Evolutionary conservation across 2,888 invertebrate species (phyloP), one percentile per base, ranked within the genome.

Genomic region (Drosophila mimetica): DNA sequence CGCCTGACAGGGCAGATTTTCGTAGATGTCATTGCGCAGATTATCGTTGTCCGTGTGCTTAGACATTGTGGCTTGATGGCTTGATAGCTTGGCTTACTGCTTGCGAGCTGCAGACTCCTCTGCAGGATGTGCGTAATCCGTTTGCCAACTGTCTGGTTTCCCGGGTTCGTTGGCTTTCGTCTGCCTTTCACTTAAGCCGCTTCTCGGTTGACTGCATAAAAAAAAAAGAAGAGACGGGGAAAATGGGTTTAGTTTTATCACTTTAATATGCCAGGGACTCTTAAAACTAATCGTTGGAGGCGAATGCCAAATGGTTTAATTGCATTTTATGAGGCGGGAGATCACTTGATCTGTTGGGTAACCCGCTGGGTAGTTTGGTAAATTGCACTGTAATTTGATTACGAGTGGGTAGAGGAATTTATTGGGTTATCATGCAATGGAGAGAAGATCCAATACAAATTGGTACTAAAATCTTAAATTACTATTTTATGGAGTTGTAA

Each of bases 31-130:
- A 86, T 92, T 91, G 74, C 91, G 91, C 74, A 91, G 86, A 83
- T 91, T 90, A 83, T 91, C 91, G 77, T 91, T 92, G 82, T 91
- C 91, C 71, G 92, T 83, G 86, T 91, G 89, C 80, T 91, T 91
- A 75, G 91, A 91, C 91, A 91, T 91, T 74, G 79, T 81, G 80
- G 42, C 50, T 39, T 39, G 18, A 11, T 25, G 7, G 25, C 25
- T 16, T 39, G 39, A 11, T 13, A 4, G 69, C 14, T 8, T 36
- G 20, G 7, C 22, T 22, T n/a, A n/a, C n/a, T n/a, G n/a, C n/a
- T 30, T 36, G 11, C 11, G 30, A 9, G 54, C 36, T 16, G 13
- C 11, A 14, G 46, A 3, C 30, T 34, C 18, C 44, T 25, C 54
- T 55, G 34, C 36, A 65, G 74, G 58, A 50, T 51, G 60, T 25